Percentiles rank a stretch among this genome's conserved stretches.
phyloP scores from a whole-genome alignment of 92 coral and sea anemone species.

The Parazoanthus swiftii region DNA sequence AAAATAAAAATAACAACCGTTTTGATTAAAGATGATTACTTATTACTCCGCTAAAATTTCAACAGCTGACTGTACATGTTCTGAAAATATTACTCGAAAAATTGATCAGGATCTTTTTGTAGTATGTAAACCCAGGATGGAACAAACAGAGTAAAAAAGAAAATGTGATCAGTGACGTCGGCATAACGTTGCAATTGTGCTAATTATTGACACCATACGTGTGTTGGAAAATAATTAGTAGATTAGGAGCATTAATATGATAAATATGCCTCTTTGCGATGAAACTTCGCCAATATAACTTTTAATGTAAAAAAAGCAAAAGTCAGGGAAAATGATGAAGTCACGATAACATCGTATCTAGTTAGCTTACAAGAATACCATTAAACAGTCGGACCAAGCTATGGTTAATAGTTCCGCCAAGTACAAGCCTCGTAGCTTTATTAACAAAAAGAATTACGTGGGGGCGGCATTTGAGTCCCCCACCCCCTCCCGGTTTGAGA shows the following conservation, averaged over 20 bases:
- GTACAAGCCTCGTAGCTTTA: background rate
- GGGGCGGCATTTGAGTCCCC: background rate
- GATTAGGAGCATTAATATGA: background rate
- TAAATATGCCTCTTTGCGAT: background rate
- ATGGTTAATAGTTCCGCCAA: background rate
- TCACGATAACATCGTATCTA: background rate
- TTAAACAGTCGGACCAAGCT: background rate
- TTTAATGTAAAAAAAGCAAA: background rate
- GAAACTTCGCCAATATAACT: background rate
- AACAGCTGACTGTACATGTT: too few species aligned
- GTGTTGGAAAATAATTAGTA: background rate
- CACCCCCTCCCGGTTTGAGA: background rate
- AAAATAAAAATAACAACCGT: too few species aligned
- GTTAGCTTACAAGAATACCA: background rate
- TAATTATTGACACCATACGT: background rate
- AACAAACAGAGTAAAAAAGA: background rate
- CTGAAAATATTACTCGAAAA: background rate
- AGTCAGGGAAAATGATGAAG: background rate
- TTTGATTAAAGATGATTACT: too few species aligned
- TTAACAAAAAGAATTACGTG: background rate
- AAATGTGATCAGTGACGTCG: background rate
- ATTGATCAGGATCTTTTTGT: background rate
- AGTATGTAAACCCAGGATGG: background rate
- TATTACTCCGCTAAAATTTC: too few species aligned
- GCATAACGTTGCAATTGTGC: background rate